Base-by-base conservation (phyloP, 2,888 invertebrate genomes). In the Halocaridina rubra region DNA sequence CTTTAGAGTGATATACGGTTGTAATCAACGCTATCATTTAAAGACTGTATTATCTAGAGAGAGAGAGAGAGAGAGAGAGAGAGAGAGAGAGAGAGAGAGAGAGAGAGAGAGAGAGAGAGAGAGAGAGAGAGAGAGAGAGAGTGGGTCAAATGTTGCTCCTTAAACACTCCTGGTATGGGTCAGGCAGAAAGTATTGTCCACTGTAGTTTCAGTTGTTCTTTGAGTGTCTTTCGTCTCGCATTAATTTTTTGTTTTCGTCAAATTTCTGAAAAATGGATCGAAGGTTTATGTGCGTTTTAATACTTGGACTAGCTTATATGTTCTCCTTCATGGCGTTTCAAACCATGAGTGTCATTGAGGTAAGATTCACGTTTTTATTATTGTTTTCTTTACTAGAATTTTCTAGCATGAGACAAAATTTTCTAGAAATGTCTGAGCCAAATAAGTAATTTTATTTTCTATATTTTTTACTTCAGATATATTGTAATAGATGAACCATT, bases 301-400 rank as follows among this genome's bases (percentile, higher is more conserved):
- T 61, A 24, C 61, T 77, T n/a, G 77, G 77, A 32, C 10, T 77
- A 32, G 61, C 77, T 8, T 77, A 77, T 30, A 77, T 77, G 77
- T 32, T 61, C 22, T 61, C 30, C 33, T 77, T 77, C 33, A 77
- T 59, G 19, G 19, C 77, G 0, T 77, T 77, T 30, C 46, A 32
- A 13, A 77, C 77, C 4, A 33, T 22, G 59, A 61, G 77, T 22
- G 59, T 77, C 5, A 77, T 77, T 32, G 77, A 77, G 77, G 77
- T 77, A 27, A 59, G 76, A 22, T n/a, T n/a, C n/a, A n/a, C n/a
- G n/a, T n/a, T n/a, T n/a, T n/a, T n/a, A n/a, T n/a, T n/a, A n/a
- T n/a, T n/a, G n/a, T n/a, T n/a, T n/a, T n/a, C n/a, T n/a, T n/a
- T n/a, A n/a, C n/a, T n/a, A n/a, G n/a, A n/a, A n/a, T n/a, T n/a